Base-by-base conservation (phyloP, 2,797 vertebrate genomes). In the Chelidonichthys spinosus region DNA sequence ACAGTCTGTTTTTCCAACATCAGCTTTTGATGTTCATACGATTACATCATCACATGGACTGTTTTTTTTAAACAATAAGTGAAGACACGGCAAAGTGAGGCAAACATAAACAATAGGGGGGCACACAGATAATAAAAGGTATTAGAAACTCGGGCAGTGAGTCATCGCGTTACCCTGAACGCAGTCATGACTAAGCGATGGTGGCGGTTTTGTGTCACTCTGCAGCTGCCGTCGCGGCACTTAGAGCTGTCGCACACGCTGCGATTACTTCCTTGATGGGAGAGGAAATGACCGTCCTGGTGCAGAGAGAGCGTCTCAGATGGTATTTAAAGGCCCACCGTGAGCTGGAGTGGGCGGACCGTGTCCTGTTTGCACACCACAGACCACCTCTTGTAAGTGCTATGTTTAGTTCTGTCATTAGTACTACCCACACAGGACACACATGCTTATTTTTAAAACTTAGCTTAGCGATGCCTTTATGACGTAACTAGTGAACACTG, bases 241-340 rank as follows among this genome's bases (percentile, higher is more conserved):
- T 86, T 79, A 59, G 7, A 63, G 85, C 89, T 84, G 90, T 88
- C 84, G 64, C 71, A 62, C 79, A 89, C 17, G 63, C 90, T 91
- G 89, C 92, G 86, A 95, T 95, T 95, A 95, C 86, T 74, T 81
- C 86, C 81, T 82, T 87, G 85, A 92, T 85, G 92, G 89, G 76
- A 83, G 82, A 76, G 86, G 79, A 93, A 92, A 94, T 93, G 85
- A 90, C 90, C 50, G 76, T 71, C 83, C 86, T 86, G 79, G 87
- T 89, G 86, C 90, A 88, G 86, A 90, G 35, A 43, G 79, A 59
- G 79, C 81, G 76, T 84, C 72, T 85, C 55, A 25, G 42, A 76
- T 63, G 25, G 79, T 90, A 88, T 93, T 93, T 90, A 89, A 87
- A 92, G 86, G 72, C 72, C 58, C 52, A 63, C 66, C 74, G 6